Base-by-base conservation (phyloP, 2,113 vertebrate genomes). In the Penelope pileata region DNA sequence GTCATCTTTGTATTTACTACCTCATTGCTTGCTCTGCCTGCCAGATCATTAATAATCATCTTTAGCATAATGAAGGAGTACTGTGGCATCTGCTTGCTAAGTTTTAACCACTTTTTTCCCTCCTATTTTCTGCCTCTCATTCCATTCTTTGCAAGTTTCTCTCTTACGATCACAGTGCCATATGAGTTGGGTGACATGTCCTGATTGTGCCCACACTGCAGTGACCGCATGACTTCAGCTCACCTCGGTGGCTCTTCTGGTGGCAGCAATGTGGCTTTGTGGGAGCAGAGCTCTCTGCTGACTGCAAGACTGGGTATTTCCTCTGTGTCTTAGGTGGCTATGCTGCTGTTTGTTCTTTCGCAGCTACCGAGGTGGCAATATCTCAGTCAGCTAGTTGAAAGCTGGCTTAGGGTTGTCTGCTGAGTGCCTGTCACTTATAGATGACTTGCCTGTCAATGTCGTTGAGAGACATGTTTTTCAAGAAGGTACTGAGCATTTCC, bases 1-100 rank as follows among this genome's bases (percentile, higher is more conserved):
- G 29, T 79, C 77, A 59, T 78, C 48, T 89, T 84, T 60, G 9
- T 56, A 36, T 81, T 94, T 86, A 45, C 76, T 69, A 67, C 69
- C 51, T 82, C 88, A 84, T 88, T 89, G 83, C 88, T 90, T 88
- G 68, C 81, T 82, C 43, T 38, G 42, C 60, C 72, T 88, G 54
- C 48, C 30, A 83, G 77, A 89, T 80, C 81, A 78, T 77, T 79
- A 83, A 84, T 76, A 94, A 82, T 90, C 16, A 80, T 88, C 48
- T 81, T 48, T 32, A 90, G 43, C 45, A 24, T 86, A 90, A 82
- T 88, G 68, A 53, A 83, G 78, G 22, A 83, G 17, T 64, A 10
- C 56, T 47, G 27, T 76, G 76, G 60, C 53, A 88, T 60, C 82
- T 67, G 75, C 72, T 80, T 73, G 51, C 0, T 72, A 56, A 88